phyloP scores from a whole-genome alignment of 2,113 vertebrate species.

The Oryzias curvinotus region DNA sequence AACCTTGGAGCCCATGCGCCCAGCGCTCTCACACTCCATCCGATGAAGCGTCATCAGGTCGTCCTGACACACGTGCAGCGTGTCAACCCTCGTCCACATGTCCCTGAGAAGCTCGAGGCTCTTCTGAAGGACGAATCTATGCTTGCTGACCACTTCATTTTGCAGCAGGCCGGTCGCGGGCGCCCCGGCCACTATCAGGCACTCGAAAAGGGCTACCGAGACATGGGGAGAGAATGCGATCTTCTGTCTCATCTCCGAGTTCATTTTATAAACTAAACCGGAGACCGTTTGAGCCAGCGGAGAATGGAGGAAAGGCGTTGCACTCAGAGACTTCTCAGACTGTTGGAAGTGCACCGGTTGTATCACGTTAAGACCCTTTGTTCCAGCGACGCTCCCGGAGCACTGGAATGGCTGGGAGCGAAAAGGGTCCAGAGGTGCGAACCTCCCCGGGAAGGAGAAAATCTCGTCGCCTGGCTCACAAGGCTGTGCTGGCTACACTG shows the following conservation, averaged over 20 bases:
- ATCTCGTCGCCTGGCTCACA: background rate
- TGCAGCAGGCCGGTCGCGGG: background rate
- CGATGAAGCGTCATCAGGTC: background rate
- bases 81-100: background rate
- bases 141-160: background rate
- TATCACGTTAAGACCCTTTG: background rate
- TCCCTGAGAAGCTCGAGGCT: background rate
- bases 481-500: too few species aligned
- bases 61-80: background rate
- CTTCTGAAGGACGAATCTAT: background rate
- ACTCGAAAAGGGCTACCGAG: background rate
- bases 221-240: background rate
- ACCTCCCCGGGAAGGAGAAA: background rate
- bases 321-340: background rate
- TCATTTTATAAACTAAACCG: background rate
- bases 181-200: background rate
- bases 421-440: background rate
- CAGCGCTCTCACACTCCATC: background rate
- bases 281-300: background rate
- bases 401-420: background rate
- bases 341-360: background rate
- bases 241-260: background rate
- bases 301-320: background rate
- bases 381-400: background rate
- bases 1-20: background rate